Base-by-base conservation (phyloP, 2,797 vertebrate genomes). In the Diplodus sargus region DNA sequence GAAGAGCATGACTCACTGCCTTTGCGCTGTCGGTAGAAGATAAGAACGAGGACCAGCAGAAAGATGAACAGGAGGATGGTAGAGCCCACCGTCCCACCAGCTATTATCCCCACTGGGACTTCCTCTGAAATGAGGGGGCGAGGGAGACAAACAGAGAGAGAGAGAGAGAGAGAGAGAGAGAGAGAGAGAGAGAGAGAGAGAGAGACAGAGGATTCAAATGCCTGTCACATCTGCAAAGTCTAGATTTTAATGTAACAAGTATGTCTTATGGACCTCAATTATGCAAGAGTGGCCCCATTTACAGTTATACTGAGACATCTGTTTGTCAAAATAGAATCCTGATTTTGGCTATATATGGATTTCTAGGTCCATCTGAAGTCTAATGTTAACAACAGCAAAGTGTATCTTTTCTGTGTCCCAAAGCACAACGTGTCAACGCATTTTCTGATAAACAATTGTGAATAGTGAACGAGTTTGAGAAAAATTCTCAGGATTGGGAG, bases 1-100 rank as follows among this genome's bases (percentile, higher is more conserved):
- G 53, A 67, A 70, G 78, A 4, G 20, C 5, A 76, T 74, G 89
- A 97, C 97, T 98, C 95, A 99, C 98, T 99, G 92, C 97, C 97
- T 97, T 99, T 99, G 86, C 97, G 96, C 34, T 98, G 97, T n/a
- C 97, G 93, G 91, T 98, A 99, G 30, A 99, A 96, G 91, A 98
- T 95, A 58, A 98, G 96, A 69, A 95, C 93, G 12, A 99, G 90
- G 1, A 95, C 93, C 3, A 95, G 87, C 49, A 98, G 95, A 85
- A 93, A 88, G 89, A 96, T 89, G 85, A 98, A 90, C 3, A 99
- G 82, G 22, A 98, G 81, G 86, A 97, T 94, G 76, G 96, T 95
- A 0, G 95, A 94, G 0, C 95, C 95, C 3, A 98, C 97, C 1
- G 96, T 98, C 79, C 95, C 95, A 0, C 94, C 96, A 0, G 95